Base-by-base conservation (phyloP, 2,797 vertebrate genomes). In the Clamator glandarius region DNA sequence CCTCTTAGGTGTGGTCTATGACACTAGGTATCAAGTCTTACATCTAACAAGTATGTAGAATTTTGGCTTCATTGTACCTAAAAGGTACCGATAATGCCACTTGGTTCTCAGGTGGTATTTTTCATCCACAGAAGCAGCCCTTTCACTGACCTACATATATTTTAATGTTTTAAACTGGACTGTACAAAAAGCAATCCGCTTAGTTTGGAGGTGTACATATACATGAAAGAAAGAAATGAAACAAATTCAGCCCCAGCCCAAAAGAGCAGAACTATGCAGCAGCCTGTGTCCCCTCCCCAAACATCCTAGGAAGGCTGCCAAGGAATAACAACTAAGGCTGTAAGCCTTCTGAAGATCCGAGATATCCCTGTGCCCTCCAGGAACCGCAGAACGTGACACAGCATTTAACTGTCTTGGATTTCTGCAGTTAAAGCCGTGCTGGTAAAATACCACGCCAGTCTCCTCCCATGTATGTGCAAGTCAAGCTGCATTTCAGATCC, bases 81-180 rank as follows among this genome's bases (percentile, higher is more conserved):
- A 5, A 19, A 1, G 20, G 39, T 7, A 18, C 15, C 39, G n/a
- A n/a, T 3, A 7, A n/a, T 0, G 1, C 11, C n/a, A 11, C 46
- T 35, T 29, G 4, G 7, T 54, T 74, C 64, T 46, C 17, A 36
- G 36, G 44, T 31, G n/a, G 15, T 26, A 5, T 33, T 29, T 16
- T 41, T 81, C 41, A 29, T 15, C 51, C 46, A 26, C n/a, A 31
- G 61, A 58, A 66, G 21, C 23, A 52, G 23, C 24, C 52, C 66
- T 75, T 67, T 57, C 16, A 6, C 7, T 23, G 41, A 41, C 33
- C 69, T 61, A 31, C 3, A 19, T 7, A 41, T 1, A 15, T 35
- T 26, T 42, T 25, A 26, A n/a, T n/a, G 6, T 55, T 91, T 67
- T 50, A 55, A 67, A 52, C 0, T 14, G 41, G 73, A 63, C 33